These are phyloP conservation scores for Orthosia gracilis DNA, from an alignment of 2,888 invertebrate species.

Conservation along the genomic window DNA sequence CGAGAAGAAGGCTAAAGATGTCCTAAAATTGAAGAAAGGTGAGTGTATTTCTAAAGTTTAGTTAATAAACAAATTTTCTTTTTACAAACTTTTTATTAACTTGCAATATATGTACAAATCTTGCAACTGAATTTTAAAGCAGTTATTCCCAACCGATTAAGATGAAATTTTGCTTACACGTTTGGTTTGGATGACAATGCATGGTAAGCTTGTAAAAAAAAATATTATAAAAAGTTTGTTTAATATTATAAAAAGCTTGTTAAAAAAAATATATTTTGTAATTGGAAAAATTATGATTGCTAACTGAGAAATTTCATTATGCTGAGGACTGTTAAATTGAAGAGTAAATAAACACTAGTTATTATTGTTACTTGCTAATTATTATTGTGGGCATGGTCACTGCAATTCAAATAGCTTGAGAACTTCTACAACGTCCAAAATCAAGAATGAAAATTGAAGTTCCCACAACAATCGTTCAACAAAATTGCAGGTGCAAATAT, in stretches of 20 bases:
- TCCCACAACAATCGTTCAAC: neutral
- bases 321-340: neutral
- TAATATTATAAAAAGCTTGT: no score
- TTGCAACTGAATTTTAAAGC: no score
- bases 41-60: conserved; percentile 16
- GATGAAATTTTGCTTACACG: no score
- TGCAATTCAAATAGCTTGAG: neutral
- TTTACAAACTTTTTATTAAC: no score
- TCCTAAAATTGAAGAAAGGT: conserved; percentile 96
- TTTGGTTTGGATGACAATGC: no score
- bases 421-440: neutral
- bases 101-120: no score
- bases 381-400: neutral
- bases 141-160: no score
- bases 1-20: conserved; percentile 96
- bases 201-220: no score
- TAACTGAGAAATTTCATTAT: neutral
- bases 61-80: neutral
- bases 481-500: conserved; percentile 94
- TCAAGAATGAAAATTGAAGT: no score
- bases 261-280: no score
- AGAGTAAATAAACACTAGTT: conserved; percentile 3
- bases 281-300: no score
- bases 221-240: no score
- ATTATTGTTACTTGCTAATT: neutral